Base-by-base conservation (phyloP, 2,113 vertebrate genomes). In the Nyctibius bracteatus region DNA sequence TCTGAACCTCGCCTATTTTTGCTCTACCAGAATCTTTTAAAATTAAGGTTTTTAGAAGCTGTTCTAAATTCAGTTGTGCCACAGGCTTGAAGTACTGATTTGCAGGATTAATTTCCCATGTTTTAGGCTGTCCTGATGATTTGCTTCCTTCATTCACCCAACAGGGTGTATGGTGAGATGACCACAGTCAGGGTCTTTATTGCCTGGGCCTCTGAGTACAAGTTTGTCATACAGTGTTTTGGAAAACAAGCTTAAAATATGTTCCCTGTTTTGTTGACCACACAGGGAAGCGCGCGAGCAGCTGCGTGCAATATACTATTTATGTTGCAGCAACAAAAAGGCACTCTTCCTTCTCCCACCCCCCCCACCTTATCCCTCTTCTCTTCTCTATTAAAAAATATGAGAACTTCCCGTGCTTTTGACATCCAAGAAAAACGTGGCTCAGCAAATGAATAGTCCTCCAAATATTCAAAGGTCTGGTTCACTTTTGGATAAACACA, bases 161-260 rank as follows among this genome's bases (percentile, higher is more conserved):
- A 16, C 73, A 65, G 89, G 72, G 63, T 62, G 43, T 14, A 1
- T 57, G 88, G 80, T 49, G 92, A 86, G 88, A 91, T 81, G 86
- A 77, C 87, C 71, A 3, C 66, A 47, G 90, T 59, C 77, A 63
- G 67, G 57, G 41, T 31, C 81, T 94, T 68, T 61, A 72, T 87
- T 96, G 89, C 43, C 8, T 54, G 72, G 65, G 82, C 79, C 89
- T 94, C 86, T 22, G 59, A 91, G 86, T 75, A 25, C 62, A 27
- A 58, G 89, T 61, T 96, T 94, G 95, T 95, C 88, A 92, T 81
- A 43, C 92, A 94, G 52, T 87, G 90, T 92, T 96, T 90, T 92
- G 96, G 97, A 98, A 97, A 97, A 95, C 79, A 95, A 79, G 89
- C 92, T 93, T 90, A 77, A 97, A 96, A 94, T 96, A 93, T 94